Evolutionary conservation across 1,140 invertebrate species (phyloP).

Genomic region (Asobara japonica): DNA sequence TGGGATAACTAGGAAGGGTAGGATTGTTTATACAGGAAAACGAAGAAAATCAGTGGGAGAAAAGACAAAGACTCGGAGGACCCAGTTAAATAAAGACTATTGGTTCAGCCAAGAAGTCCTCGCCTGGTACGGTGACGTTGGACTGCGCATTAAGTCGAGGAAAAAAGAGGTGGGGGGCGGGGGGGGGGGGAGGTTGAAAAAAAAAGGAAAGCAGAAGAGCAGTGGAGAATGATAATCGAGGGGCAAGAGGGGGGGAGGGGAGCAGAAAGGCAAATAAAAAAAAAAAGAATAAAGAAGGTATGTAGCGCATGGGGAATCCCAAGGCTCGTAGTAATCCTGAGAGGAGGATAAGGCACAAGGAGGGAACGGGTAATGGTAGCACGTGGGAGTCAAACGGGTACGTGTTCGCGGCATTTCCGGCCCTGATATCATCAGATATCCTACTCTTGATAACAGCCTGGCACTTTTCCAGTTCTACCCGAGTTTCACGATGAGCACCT

Average conservation of each 20-base stretch:
- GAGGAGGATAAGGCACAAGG: conserved; percentile 23
- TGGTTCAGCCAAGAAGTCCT: conserved; percentile 23
- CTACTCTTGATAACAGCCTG: conserved; percentile 39
- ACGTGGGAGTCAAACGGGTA: conserved; percentile 38
- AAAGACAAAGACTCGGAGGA: conserved; percentile 25
- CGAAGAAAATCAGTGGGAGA: conserved; percentile 28
- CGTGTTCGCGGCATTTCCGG: conserved; percentile 40
- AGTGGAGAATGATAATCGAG: background rate
- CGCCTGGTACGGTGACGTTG: background rate
- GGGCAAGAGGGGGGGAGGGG: background rate
- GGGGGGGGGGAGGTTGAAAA: background rate
- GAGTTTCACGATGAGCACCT: conserved; percentile 28
- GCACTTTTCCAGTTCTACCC: conserved; percentile 37
- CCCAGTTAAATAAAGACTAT: conserved; percentile 33
- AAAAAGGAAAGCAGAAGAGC: background rate
- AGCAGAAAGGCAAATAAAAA: background rate
- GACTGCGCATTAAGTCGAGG: background rate
- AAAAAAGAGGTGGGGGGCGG: too few relatives aligned
- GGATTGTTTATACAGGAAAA: conserved; percentile 32
- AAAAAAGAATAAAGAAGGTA: conserved; percentile 23
- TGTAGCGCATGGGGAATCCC: conserved; percentile 20
- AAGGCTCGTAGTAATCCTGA: conserved; percentile 24
- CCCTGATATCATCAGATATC: conserved; percentile 39
- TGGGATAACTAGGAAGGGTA: background rate
- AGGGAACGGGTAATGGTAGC: conserved; percentile 38